phyloP scores from a whole-genome alignment of 2,113 vertebrate genomes.

The Octodon degus region DNA sequence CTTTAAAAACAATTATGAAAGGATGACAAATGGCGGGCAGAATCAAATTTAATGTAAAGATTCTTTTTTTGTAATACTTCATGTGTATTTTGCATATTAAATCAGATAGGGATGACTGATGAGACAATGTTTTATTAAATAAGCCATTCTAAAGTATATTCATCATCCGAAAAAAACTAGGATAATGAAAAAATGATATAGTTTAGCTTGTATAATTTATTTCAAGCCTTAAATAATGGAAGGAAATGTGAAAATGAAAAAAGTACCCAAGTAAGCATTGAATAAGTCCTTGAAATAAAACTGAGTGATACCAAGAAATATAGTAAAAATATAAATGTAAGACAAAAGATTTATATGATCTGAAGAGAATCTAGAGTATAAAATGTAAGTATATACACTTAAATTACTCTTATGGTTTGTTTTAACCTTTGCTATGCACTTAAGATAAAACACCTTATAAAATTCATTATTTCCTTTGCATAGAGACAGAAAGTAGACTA shows the following conservation, averaged over 20 bases:
- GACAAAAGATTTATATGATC: no score
- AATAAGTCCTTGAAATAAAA: constrained; percentile 17
- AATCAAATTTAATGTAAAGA: constrained; percentile 56
- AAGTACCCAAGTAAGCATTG: neutral
- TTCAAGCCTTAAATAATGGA: constrained; percentile 48
- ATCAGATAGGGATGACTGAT: constrained; percentile 69
- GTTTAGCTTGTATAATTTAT: constrained; percentile 62
- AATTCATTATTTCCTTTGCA: neutral
- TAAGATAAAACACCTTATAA: neutral
- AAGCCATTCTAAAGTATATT: constrained; percentile 54
- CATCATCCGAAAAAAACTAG: constrained; percentile 51
- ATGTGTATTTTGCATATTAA: constrained; percentile 68
- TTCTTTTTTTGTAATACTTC: constrained; percentile 48
- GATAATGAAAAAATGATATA: constrained; percentile 67
- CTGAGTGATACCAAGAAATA: neutral
- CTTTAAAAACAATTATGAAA: constrained; percentile 61
- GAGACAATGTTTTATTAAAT: constrained; percentile 74
- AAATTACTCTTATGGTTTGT: neutral
- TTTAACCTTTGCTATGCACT: neutral
- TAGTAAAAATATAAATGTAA: neutral
- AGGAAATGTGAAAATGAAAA: constrained; percentile 49
- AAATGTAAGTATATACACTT: neutral
- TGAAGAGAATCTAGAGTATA: no score
- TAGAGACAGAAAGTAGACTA: neutral
- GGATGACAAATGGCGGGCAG: neutral